Conservation (phyloP, 2,797 vertebrate species). For the Mycteria americana region DNA sequence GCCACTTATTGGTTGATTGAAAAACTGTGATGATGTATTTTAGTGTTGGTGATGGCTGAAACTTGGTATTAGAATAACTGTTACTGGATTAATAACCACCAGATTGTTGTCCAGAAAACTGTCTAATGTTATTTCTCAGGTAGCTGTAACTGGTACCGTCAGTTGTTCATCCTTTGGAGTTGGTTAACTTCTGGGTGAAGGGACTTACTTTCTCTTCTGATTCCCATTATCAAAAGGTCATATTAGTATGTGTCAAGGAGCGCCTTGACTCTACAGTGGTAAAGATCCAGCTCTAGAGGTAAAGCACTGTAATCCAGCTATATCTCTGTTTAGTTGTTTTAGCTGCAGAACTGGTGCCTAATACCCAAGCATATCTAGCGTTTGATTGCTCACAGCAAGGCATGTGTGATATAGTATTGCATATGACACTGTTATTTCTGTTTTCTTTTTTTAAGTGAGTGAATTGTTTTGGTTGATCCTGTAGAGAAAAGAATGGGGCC, state of each 20-base stretch:
- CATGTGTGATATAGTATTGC: rapidly evolving
- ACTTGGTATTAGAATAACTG: not conserved
- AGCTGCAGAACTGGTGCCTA: not conserved
- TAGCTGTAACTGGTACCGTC: not conserved
- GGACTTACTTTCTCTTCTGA: not conserved
- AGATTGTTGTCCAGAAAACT: not conserved
- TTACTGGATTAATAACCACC: not conserved
- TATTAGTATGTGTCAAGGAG: not conserved
- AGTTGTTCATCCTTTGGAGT: not conserved
- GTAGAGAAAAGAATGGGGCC: not conserved
- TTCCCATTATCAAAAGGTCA: not conserved
- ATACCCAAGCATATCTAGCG: not conserved
- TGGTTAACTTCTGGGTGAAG: not conserved
- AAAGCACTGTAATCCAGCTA: not conserved
- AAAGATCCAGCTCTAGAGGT: not conserved
- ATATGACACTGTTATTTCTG: not conserved
- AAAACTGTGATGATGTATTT: not conserved
- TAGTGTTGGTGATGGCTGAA: not conserved
- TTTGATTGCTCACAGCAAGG: not conserved
- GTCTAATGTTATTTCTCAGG: not conserved
- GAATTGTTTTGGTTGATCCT: not conserved
- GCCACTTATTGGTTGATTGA: not conserved
- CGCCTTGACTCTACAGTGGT: not conserved
- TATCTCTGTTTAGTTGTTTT: not conserved
- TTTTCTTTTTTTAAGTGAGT: not conserved